A percentile compares a stretch with the other conserved stretches of the same genome.
phyloP scores from a whole-genome alignment of 2,888 invertebrate genomes.

The Deilephila elpenor region DNA sequence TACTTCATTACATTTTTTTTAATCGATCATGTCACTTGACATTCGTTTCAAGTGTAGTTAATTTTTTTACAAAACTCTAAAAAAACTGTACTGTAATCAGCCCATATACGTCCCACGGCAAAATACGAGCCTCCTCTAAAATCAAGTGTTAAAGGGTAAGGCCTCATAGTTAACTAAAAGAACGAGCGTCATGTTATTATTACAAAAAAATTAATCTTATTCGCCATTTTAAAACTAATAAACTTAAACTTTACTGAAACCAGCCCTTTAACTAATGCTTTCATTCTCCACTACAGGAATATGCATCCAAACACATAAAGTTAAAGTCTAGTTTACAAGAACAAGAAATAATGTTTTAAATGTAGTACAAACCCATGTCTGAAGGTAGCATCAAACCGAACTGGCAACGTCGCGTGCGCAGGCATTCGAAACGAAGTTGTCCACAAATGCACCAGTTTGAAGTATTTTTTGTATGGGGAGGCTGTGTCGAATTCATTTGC shows the following conservation, averaged over 20 bases:
- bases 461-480: conserved; percentile 45
- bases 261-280: background rate
- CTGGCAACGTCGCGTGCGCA: conserved; percentile 70
- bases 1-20: no score
- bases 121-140: no score
- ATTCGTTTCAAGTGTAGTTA: no score
- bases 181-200: no score
- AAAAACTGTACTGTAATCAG: no score
- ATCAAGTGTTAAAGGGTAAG: no score
- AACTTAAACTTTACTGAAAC: background rate
- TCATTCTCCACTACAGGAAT: background rate
- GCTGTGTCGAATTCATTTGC: conserved; percentile 56
- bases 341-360: conserved; percentile 41
- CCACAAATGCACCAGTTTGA: conserved; percentile 61
- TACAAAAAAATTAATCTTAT: no score
- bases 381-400: conserved; percentile 63
- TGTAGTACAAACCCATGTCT: conserved; percentile 56
- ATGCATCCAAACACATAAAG: accelerated
- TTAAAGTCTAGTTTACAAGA: conserved; percentile 43
- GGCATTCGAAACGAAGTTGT: conserved; percentile 65
- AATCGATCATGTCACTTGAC: no score
- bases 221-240: background rate
- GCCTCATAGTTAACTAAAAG: background rate
- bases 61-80: no score
- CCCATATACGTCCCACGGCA: no score